Evolutionary conservation across 2,797 vertebrate genomes (phyloP), one percentile per base, ranked within the genome.

Genomic region (Micromesistius poutassou): DNA sequence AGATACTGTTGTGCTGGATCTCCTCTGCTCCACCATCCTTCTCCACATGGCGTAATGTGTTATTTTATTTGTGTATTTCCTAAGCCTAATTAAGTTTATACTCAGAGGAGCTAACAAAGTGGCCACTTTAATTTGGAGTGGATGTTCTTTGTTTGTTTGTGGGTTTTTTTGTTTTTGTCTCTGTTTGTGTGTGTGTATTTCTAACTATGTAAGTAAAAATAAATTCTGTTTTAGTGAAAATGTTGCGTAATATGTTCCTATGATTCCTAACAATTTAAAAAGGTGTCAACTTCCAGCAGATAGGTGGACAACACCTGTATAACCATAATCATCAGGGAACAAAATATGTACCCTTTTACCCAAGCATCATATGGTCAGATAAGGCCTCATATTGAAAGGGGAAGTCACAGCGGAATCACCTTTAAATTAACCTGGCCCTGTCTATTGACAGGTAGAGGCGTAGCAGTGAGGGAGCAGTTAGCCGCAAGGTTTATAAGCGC

Each of bases 401-500:
- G 13, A 68, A 68, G 62, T 68, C 25, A 28, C 62, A 12, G 25
- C 25, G 9, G 62, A 28, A 68, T n/a, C 62, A 68, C 62, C 62
- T 68, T 13, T 68, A 68, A 68, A 71, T 71, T 4, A 71, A 84
- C 79, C 75, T 74, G 85, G 85, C 87, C 87, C 83, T 16, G 79
- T 30, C 62, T 68, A 36, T 83, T 81, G 78, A 83, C 83, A 79
- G 80, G 86, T 85, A 89, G 89, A 84, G 86, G 86, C 38, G 76
- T 83, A 86, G 80, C 80, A 75, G 74, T 3, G 77, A 80, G 79
- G 77, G 72, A 76, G 81, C 80, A 77, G 74, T 71, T 79, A 80
- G 82, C 87, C 81, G 83, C 89, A 87, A 86, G 88, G 80, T 91
- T 93, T 92, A 93, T 91, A 89, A 85, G 83, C 84, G 84, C 77